These are phyloP conservation scores for Acanthococcus lagerstroemiae DNA, from an alignment of 2,888 invertebrate genomes.

Conservation along the genomic window DNA sequence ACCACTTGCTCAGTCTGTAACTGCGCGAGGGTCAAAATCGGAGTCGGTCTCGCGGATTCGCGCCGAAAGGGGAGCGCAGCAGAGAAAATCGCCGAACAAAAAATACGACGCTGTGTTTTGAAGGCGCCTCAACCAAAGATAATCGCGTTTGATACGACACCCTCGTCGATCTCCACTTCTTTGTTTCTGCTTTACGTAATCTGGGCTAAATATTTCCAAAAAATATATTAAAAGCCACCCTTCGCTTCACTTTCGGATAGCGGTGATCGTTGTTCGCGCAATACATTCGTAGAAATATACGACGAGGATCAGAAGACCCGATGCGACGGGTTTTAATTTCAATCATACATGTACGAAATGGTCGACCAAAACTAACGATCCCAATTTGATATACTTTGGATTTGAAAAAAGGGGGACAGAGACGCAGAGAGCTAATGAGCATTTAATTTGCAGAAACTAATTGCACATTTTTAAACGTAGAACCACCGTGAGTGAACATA, in stretches of 20 bases:
- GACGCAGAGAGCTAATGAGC: too few relatives aligned
- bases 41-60: background rate
- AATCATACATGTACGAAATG: too few relatives aligned
- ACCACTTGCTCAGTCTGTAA: background rate
- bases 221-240: conserved; percentile 11
- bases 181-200: conserved; percentile 1
- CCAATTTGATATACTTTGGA: too few relatives aligned
- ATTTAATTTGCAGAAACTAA: too few relatives aligned
- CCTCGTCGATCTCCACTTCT: background rate
- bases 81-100: background rate
- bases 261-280: too few relatives aligned
- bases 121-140: conserved; percentile 22
- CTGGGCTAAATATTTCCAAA: background rate
- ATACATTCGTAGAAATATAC: too few relatives aligned
- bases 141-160: conserved; percentile 14
- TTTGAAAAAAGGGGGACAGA: too few relatives aligned
- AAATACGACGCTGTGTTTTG: conserved; percentile 10
- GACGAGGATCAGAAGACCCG: too few relatives aligned
- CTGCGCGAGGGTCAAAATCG: background rate
- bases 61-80: background rate
- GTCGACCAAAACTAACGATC: too few relatives aligned
- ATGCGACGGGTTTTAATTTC: too few relatives aligned
- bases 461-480: too few relatives aligned
- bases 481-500: too few relatives aligned
- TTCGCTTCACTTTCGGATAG: background rate